phyloP scores from a whole-genome alignment of 2,888 invertebrate genomes.

The Cancer borealis region DNA sequence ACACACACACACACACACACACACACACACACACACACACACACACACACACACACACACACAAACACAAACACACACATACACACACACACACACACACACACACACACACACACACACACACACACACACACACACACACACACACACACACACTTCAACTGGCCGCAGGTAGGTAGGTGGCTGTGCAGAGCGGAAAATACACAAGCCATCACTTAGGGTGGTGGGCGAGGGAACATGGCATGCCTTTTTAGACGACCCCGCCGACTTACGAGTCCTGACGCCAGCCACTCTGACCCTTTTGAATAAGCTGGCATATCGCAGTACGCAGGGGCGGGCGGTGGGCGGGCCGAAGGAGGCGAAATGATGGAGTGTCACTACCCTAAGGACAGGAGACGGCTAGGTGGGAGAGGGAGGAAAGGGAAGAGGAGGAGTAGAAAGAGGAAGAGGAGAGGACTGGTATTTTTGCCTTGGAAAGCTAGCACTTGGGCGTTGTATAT shows the following conservation, averaged over 20 bases:
- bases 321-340: neutral
- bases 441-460: too few species aligned
- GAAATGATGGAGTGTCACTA: neutral
- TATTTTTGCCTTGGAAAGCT: too few species aligned
- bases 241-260: constrained; percentile 31
- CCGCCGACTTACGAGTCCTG: neutral
- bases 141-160: neutral
- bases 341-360: neutral
- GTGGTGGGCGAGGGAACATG: constrained; percentile 14
- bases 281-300: constrained; percentile 21
- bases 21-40: constrained; percentile 9
- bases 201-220: constrained; percentile 8
- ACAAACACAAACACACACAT: neutral
- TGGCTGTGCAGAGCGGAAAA: neutral
- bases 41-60: constrained; percentile 1
- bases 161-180: neutral
- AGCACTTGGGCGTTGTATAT: too few species aligned
- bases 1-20: constrained; percentile 1
- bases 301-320: constrained; percentile 33
- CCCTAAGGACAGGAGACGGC: neutral
- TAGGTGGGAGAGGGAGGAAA: neutral
- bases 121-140: neutral
- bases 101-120: neutral
- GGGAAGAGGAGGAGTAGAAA: neutral
- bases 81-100: constrained; percentile 20